Percentiles rank a stretch among this genome's conserved stretches.
phyloP scores from a whole-genome alignment of 64 coral and sea anemone species.

The Anthopleura sola region DNA sequence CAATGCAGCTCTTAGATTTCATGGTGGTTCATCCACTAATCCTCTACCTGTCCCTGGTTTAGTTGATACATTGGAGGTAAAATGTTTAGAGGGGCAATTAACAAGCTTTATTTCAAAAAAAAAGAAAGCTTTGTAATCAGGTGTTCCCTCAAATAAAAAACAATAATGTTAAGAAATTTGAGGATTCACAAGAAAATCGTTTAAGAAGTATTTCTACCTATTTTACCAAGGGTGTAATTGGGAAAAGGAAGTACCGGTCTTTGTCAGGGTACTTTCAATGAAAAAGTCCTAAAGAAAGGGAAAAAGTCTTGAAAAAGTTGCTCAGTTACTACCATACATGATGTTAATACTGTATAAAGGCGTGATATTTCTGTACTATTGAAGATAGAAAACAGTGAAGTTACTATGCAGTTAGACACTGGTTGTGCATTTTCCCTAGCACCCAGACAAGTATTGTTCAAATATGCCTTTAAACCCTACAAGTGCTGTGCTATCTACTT shows the following conservation, averaged over 20 bases:
- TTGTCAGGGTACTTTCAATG: conserved; percentile 38
- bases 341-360: not conserved
- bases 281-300: not conserved
- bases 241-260: conserved; percentile 39
- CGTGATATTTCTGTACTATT: not conserved
- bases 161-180: conserved; percentile 32
- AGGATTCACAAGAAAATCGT: conserved; percentile 32
- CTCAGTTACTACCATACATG: conserved; percentile 10
- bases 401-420: conserved; percentile 4
- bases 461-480: conserved; percentile 45
- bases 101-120: conserved; percentile 24
- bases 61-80: conserved; percentile 41
- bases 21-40: conserved; percentile 23
- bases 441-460: conserved; percentile 35
- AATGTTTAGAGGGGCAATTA: conserved; percentile 18
- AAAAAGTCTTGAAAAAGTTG: not conserved
- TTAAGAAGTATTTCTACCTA: conserved; percentile 43
- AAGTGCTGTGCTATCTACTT: conserved; percentile 31
- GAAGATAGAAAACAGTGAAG: not conserved
- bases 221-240: conserved; percentile 30
- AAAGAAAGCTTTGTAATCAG: conserved; percentile 35
- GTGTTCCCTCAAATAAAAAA: conserved; percentile 33
- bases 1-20: conserved; percentile 38
- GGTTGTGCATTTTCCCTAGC: conserved; percentile 5
- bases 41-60: conserved; percentile 36